Evolutionary conservation across 2,797 vertebrate species (phyloP).

Genomic region (Sebastes taczanowskii): DNA sequence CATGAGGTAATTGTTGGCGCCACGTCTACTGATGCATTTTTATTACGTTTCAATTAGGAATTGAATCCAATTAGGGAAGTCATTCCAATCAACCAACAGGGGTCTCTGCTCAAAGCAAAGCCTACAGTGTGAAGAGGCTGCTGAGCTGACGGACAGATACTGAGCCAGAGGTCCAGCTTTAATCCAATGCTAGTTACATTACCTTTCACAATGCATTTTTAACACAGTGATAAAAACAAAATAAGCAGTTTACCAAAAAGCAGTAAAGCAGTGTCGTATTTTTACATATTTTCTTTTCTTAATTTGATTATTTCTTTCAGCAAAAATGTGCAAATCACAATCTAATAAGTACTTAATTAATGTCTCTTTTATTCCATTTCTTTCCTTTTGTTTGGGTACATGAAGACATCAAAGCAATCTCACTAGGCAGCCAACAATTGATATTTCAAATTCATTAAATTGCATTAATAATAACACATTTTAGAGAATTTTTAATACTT

Average conservation of each 20-base stretch:
- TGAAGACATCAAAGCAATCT: slow-evolving; percentile 53
- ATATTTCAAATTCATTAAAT: slow-evolving; percentile 51
- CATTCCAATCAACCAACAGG: slow-evolving; percentile 77
- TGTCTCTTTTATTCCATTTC: slow-evolving; percentile 9
- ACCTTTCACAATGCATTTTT: slow-evolving; percentile 5
- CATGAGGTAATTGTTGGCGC: slow-evolving; percentile 83
- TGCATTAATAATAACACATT: slow-evolving; percentile 40
- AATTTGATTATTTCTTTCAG: slow-evolving; percentile 9
- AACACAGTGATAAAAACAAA: background rate
- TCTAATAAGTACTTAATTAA: slow-evolving; percentile 43
- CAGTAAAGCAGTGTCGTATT: background rate
- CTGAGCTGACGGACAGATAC: slow-evolving; percentile 57
- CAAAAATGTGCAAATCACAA: slow-evolving; percentile 16
- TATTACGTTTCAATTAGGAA: slow-evolving; percentile 84
- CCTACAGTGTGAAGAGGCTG: slow-evolving; percentile 47
- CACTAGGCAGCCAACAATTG: slow-evolving; percentile 38
- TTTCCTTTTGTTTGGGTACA: slow-evolving; percentile 42
- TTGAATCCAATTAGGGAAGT: slow-evolving; percentile 83
- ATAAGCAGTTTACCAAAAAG: background rate
- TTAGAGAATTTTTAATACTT: slow-evolving; percentile 17
- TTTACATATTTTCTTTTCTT: background rate
- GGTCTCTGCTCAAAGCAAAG: slow-evolving; percentile 59
- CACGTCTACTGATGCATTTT: slow-evolving; percentile 83
- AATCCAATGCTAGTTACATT: slow-evolving; percentile 13
- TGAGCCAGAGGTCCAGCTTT: slow-evolving; percentile 42